phyloP scores from a whole-genome alignment of 2,113 vertebrate species.

The Zosterops pallidus region DNA sequence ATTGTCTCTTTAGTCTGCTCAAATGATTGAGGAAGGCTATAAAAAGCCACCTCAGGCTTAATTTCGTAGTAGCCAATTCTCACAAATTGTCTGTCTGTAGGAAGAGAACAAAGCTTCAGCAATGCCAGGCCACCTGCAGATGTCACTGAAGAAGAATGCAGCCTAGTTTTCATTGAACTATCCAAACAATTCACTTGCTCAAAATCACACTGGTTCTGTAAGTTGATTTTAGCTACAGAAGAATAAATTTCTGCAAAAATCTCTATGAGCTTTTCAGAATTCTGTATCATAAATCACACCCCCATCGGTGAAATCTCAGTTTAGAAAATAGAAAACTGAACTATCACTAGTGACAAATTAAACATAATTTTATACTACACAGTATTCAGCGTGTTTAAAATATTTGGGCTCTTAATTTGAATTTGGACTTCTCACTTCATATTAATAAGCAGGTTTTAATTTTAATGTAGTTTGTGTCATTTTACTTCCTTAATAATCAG shows the following conservation, averaged over 20 bases:
- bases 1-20: background rate
- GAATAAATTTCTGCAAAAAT: background rate
- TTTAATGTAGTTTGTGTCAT: background rate
- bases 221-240: background rate
- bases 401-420: background rate
- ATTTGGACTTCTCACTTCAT: background rate
- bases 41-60: conserved; percentile 12
- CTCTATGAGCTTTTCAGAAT: background rate
- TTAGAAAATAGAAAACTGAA: background rate
- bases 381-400: background rate
- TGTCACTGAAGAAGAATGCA: background rate
- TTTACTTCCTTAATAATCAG: conserved; percentile 16
- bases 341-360: background rate
- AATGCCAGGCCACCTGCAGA: background rate
- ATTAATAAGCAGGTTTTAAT: background rate
- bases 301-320: background rate
- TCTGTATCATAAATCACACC: background rate
- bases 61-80: background rate
- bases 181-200: background rate
- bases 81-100: background rate
- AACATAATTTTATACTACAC: background rate
- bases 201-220: background rate
- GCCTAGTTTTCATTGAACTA: background rate
- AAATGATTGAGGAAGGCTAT: conserved; percentile 12
- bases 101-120: background rate